Conservation (phyloP, 1,140 invertebrate genomes). For the Eciton burchellii region DNA sequence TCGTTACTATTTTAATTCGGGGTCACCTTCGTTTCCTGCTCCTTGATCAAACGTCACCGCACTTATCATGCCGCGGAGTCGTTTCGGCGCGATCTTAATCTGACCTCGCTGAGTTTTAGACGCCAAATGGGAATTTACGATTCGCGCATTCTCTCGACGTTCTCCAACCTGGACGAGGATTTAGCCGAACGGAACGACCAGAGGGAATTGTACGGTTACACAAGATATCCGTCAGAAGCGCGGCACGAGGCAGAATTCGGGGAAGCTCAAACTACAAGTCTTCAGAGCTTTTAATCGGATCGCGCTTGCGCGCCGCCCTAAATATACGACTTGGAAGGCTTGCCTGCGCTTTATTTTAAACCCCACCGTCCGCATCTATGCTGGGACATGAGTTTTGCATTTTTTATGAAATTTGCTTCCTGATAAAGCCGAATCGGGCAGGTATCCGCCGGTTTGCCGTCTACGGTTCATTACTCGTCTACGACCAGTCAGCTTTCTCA, state of each 20-base stretch:
- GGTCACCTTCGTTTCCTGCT: constrained; percentile 21
- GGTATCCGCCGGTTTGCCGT: background rate
- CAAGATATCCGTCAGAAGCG: constrained; percentile 49
- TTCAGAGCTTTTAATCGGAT: constrained; percentile 75
- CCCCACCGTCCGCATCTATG: constrained; percentile 39
- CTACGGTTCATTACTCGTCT: background rate
- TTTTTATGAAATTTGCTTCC: constrained; percentile 39
- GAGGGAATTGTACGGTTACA: constrained; percentile 4
- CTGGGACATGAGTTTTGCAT: constrained; percentile 50
- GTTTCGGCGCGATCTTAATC: background rate
- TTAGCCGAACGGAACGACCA: background rate
- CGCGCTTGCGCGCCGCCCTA: constrained; percentile 80
- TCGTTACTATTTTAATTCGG: constrained; percentile 16
- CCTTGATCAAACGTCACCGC: constrained; percentile 19
- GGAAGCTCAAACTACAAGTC: constrained; percentile 66
- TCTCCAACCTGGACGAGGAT: background rate
- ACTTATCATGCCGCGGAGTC: background rate
- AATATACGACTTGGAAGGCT: constrained; percentile 81
- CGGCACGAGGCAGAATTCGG: constrained; percentile 55
- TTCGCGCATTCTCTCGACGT: background rate
- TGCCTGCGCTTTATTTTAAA: constrained; percentile 81
- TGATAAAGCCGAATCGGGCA: background rate
- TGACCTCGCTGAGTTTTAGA: no score
- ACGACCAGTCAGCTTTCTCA: background rate
- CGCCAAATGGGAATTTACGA: background rate